Evolutionary conservation across 2,113 vertebrate species (phyloP).

Genomic region (Suricata suricatta): DNA sequence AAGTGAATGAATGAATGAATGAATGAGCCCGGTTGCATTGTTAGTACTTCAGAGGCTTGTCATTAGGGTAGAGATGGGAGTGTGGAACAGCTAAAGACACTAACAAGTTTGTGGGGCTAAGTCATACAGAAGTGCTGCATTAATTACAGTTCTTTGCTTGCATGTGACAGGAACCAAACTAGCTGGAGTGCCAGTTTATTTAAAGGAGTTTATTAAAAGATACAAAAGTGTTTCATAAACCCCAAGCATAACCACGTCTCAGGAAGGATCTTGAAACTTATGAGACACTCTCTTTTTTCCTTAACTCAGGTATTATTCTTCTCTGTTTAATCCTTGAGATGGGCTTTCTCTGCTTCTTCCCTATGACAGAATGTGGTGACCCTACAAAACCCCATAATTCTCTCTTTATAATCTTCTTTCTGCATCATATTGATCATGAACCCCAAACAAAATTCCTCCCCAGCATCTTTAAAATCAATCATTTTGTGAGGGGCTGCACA

Average conservation of each 20-base stretch:
- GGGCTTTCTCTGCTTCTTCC: not conserved
- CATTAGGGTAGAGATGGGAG: not conserved
- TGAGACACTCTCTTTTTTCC: not conserved
- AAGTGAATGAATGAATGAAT: not conserved
- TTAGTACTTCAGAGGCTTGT: not conserved
- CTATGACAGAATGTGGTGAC: not conserved
- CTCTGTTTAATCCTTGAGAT: not conserved
- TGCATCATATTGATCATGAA: not conserved
- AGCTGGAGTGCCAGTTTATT: not conserved
- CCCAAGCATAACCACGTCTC: not conserved
- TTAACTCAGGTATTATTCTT: not conserved
- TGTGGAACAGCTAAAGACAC: not conserved
- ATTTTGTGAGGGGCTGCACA: not conserved
- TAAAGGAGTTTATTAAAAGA: not conserved
- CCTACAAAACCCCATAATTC: not conserved
- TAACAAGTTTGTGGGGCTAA: not conserved
- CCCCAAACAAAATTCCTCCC: not conserved
- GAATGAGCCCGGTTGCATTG: not conserved
- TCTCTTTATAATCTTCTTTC: not conserved
- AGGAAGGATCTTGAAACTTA: not conserved
- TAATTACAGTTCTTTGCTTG: constrained; percentile 14
- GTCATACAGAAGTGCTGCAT: not conserved
- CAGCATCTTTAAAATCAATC: constrained; percentile 23
- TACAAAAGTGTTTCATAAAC: not conserved
- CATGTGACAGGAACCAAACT: not conserved